Evolutionary conservation across 2,888 invertebrate genomes (phyloP), one percentile per base, ranked within the genome.

Genomic region (Noctua fimbriata): DNA sequence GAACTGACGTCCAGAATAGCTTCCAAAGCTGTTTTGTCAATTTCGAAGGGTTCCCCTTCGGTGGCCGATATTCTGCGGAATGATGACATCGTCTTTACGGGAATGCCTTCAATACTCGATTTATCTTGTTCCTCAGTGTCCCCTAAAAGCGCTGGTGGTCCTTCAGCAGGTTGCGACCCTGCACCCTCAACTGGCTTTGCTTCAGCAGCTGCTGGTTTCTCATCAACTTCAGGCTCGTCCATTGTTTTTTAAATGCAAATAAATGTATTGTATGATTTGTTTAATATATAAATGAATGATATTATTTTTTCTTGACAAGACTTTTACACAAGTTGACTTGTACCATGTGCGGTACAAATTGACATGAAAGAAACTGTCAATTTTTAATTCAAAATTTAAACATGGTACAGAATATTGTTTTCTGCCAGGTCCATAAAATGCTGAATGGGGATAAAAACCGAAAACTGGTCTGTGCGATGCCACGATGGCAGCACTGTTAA

Each of bases 1-100:
- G 94, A 91, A 85, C 95, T 93, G 87, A 96, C 94, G 81, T 97
- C 96, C 4, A 97, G 92, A 77, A 97, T 97, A 18, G 95, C 95
- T 88, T 96, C 95, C 55, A 97, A 90, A 32, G 96, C 94, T 12
- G 95, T 94, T 83, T 96, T 92, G 78, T 97, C 96, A 24, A 96
- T 93, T 24, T 94, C 93, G 5, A 95, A 92, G 2, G 90, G 87
- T 69, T 93, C 92, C 6, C 87, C 79, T 16, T 66, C 67, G 32
- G n/a, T n/a, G n/a, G 14, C 36, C 10, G 87, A 84, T 41, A 84
- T 16, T 55, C 28, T 85, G 6, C 72, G 85, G 1, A 69, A n/a
- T 18, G 80, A 80, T 60, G 85, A 70, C 21, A 14, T 2, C 47
- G 70, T 16, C 55, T 60, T 63, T 21, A 60, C 0, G 63, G 16